Conservation (phyloP, 2,888 invertebrate genomes). For the Biston betularia region DNA sequence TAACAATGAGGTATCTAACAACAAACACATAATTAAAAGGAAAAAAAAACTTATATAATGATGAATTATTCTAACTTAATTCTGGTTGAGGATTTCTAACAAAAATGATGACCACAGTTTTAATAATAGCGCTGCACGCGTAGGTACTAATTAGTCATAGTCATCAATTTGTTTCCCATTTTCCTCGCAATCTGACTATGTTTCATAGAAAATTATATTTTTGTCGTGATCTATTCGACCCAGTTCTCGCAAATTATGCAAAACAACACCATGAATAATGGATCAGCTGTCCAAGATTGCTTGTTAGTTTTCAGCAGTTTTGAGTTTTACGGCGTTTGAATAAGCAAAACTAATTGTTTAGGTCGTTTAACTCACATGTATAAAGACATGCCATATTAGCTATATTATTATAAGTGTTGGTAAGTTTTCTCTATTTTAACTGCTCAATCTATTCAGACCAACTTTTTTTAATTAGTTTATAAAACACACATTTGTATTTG, state of each 20-base stretch:
- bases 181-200: conserved; percentile 49
- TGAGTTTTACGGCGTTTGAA: conserved; percentile 26
- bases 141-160: conserved; percentile 37
- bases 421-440: no score
- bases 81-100: not conserved
- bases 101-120: not conserved
- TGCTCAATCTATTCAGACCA: no score
- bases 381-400: not conserved
- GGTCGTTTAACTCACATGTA: conserved; percentile 4
- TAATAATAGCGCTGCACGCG: not conserved
- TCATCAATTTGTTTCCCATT: conserved; percentile 50
- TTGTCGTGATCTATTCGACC: conserved; percentile 53
- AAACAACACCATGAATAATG: conserved; percentile 47
- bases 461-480: no score
- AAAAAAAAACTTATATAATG: no score
- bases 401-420: no score
- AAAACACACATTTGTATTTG: no score
- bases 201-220: conserved; percentile 50
- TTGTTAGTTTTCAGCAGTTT: conserved; percentile 41
- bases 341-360: conserved; percentile 12
- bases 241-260: conserved; percentile 50
- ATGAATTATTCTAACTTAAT: not conserved
- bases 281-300: conserved; percentile 40
- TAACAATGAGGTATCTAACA: no score
- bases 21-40: no score